These are phyloP conservation scores for Drosophila virilis DNA, from an alignment of 1,140 invertebrate species.

Conservation along the genomic window DNA sequence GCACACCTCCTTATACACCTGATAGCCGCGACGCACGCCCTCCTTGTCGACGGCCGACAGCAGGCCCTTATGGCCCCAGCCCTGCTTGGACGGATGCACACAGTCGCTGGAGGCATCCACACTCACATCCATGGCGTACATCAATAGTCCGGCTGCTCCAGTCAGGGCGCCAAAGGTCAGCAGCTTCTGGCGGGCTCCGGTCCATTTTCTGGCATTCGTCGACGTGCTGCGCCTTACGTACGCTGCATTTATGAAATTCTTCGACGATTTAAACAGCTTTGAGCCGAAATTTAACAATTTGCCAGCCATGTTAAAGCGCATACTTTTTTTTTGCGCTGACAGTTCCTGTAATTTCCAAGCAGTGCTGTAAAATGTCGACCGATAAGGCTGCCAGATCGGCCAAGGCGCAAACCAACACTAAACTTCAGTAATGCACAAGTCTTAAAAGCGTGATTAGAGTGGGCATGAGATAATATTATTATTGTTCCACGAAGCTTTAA, in stretches of 20 bases:
- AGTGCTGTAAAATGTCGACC: conserved; percentile 20
- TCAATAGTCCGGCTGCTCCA: conserved; percentile 91
- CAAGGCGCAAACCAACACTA: not conserved
- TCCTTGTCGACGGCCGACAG: conserved; percentile 92
- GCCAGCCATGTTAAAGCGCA: conserved; percentile 38
- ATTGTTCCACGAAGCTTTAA: not conserved
- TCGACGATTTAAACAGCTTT: conserved; percentile 36
- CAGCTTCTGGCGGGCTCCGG: conserved; percentile 15
- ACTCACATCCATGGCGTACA: conserved; percentile 93
- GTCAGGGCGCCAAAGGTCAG: conserved; percentile 88
- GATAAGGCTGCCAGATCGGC: conserved; percentile 2
- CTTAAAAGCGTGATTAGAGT: not conserved
- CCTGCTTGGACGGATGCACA: conserved; percentile 91
- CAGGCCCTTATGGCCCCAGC: conserved; percentile 92
- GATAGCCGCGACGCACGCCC: conserved; percentile 96
- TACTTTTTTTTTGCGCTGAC: not conserved
- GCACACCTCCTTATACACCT: conserved; percentile 99
- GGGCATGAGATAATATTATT: not conserved
- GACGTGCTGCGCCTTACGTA: conserved; percentile 16
- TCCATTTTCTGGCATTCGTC: not conserved
- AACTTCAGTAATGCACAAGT: not conserved
- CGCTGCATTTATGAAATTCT: conserved; percentile 7
- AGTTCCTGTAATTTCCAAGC: not conserved
- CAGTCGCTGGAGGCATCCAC: conserved; percentile 92
- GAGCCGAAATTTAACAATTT: conserved; percentile 39